Evolutionary conservation across 2,797 vertebrate genomes (phyloP), one percentile per base, ranked within the genome.

Genomic region (Cuculus canorus): DNA sequence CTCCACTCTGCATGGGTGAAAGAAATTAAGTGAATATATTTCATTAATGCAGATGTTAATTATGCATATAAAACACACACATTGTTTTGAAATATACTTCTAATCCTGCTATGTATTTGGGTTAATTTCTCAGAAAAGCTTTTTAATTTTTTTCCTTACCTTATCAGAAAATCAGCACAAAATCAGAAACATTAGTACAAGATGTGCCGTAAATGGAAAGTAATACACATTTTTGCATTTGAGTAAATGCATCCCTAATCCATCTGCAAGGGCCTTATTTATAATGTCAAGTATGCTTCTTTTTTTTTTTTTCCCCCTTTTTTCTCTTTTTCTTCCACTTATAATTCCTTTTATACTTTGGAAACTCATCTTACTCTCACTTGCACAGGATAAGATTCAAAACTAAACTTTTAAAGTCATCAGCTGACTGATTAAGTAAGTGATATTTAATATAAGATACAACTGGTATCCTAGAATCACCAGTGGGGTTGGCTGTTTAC

Each of bases 261-360:
- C 5, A 45, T 28, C 18, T 73, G 7, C 19, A 59, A 33, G 43
- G 47, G 70, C 45, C 4, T 69, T 57, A 57, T 45, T 81, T 47
- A 14, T 50, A 39, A 53, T 19, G 7, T 28, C 9, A 70, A 33
- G 2, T 69, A 60, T 0, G 1, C 9, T 9, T 70, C 43, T 59
- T 0, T n/a, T 4, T 6, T 22, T 8, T 41, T 27, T 27, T 6
- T 13, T 5, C n/a, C 1, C n/a, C 7, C 13, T n/a, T 5, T 12
- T 11, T 28, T 15, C 4, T 47, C 10, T 35, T 45, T 75, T 28
- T 32, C 23, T 1, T 1, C 2, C 1, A 45, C 75, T 63, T 35
- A 13, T 24, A 33, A 4, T 41, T 77, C 7, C 19, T 47, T 53
- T 25, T 48, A 60, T 14, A 15, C 19, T 66, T 73, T 75, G 6